Evolutionary conservation across 30 jellyfish, hydroid and myxozoan genomes (phyloP).

Genomic region (Chrysaora quinquecirrha): DNA sequence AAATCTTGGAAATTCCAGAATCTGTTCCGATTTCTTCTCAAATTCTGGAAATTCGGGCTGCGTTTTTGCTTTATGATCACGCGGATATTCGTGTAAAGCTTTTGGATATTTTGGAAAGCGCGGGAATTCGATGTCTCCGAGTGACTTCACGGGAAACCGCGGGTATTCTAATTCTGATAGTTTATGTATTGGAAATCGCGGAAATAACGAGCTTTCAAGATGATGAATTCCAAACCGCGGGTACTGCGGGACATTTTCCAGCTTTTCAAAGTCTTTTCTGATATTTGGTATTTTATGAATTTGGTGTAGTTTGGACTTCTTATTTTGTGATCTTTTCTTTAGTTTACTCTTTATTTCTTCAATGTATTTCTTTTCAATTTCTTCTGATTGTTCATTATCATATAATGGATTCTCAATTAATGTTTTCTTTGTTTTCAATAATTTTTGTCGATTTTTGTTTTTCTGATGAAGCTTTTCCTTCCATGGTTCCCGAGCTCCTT

Average conservation of each 20-base stretch:
- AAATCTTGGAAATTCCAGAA: slow-evolving; percentile 39
- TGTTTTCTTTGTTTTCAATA: neutral
- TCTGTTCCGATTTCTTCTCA: slow-evolving; percentile 6
- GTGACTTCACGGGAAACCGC: slow-evolving; percentile 41
- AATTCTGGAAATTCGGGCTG: neutral
- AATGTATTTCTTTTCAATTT: neutral
- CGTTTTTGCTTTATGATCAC: neutral
- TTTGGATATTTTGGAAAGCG: slow-evolving; percentile 22
- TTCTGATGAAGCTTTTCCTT: neutral
- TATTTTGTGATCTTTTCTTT: neutral
- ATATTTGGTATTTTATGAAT: slow-evolving; percentile 31
- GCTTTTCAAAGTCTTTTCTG: slow-evolving; percentile 24
- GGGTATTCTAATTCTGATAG: slow-evolving; percentile 16
- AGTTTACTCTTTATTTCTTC: neutral
- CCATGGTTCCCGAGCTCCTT: neutral
- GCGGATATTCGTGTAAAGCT: slow-evolving; percentile 8
- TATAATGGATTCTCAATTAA: slow-evolving; percentile 46
- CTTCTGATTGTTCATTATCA: slow-evolving; percentile 38
- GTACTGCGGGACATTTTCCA: slow-evolving; percentile 24
- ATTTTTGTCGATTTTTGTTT: neutral
- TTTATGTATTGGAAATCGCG: slow-evolving; percentile 41
- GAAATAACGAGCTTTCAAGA: slow-evolving; percentile 23
- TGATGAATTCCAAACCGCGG: slow-evolving; percentile 42
- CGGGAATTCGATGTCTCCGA: neutral
- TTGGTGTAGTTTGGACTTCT: neutral